Base-by-base conservation (phyloP, 2,797 vertebrate species). In the Pogoniulus pusillus region DNA sequence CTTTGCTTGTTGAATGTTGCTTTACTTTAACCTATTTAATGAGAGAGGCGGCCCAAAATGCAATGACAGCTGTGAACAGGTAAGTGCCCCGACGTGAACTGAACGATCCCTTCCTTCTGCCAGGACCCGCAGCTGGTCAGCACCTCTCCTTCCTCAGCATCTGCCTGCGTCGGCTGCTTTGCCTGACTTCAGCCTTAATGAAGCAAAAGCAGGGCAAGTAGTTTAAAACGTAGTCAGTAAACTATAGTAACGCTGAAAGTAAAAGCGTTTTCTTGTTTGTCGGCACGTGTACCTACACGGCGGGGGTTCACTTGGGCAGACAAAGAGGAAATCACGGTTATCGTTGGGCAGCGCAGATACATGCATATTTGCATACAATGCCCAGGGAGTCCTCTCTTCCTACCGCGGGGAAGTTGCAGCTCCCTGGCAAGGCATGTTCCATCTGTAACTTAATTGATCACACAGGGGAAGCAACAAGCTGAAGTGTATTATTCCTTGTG, bases 381-480 rank as follows among this genome's bases (percentile, higher is more conserved):
- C 53, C 70, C 89, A 71, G 66, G 58, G 68, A 92, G 41, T 73
- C 45, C 35, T 81, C 71, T 49, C 43, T 24, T 47, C 17, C 64
- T 43, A 6, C 69, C 43, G 69, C 81, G 64, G 85, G 45, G 85
- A 92, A 91, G 90, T 94, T 86, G 86, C 16, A 53, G 54, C 78
- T 87, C 76, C 12, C 70, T 63, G 83, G 78, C 85, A 10, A 64
- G 13, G 34, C 2, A 64, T 41, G 51, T 76, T 74, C 17, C 90
- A 77, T 91, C 91, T 92, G 91, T 71, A 90, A 91, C 91, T 94
- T 88, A 68, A 90, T 51, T 82, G 90, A 87, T 91, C 81, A 58
- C 90, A 32, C 72, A 82, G 87, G 79, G 71, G 75, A 95, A 93
- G 94, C 93, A 96, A 95, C 93, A 95, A 95, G 93, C 92, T 95